These are phyloP conservation scores for Triplophysa bombifrons DNA, from an alignment of 2,797 vertebrate genomes.

Conservation along the genomic window DNA sequence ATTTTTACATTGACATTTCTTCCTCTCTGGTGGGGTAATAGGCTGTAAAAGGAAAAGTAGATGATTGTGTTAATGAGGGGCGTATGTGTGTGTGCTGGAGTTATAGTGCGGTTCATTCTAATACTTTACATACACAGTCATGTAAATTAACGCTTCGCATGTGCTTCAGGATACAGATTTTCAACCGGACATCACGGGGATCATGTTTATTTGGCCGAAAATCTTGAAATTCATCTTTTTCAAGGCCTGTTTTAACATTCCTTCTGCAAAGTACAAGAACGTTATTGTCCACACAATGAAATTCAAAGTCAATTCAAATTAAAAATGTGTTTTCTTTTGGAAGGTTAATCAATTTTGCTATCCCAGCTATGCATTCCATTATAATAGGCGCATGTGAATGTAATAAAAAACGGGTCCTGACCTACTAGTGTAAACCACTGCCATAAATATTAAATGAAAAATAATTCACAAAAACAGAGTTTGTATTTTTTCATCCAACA, in stretches of 20 bases:
- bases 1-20: constrained; percentile 70
- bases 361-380: neutral
- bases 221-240: neutral
- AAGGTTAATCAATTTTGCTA: neutral
- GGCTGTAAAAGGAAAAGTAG: constrained; percentile 41
- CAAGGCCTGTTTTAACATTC: neutral
- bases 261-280: neutral
- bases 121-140: neutral
- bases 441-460: neutral
- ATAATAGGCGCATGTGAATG: neutral
- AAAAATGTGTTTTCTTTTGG: neutral
- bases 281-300: neutral
- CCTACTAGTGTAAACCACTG: neutral
- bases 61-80: constrained; percentile 61
- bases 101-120: neutral
- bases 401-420: neutral
- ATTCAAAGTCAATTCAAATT: no score
- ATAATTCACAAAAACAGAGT: neutral
- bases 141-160: neutral
- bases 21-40: constrained; percentile 58
- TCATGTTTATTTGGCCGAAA: no score
- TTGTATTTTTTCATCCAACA: neutral
- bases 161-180: neutral
- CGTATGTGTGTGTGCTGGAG: neutral
- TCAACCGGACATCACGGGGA: no score